Percentiles rank a stretch among this genome's conserved stretches.
These are phyloP conservation scores for Eublepharis macularius DNA, from an alignment of 2,113 vertebrate genomes.

Conservation along the genomic window DNA sequence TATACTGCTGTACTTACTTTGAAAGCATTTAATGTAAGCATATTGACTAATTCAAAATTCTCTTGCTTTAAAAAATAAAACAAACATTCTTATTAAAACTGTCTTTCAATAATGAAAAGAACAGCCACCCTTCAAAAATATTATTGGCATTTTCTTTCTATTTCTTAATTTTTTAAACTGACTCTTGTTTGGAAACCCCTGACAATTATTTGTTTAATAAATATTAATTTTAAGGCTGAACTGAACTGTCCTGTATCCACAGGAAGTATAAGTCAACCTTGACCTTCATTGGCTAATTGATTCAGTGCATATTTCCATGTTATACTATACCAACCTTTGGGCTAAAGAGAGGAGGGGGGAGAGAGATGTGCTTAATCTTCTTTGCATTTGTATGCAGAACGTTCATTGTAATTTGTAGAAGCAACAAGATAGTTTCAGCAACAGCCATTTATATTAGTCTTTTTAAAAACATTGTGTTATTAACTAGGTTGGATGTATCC, in stretches of 20 bases:
- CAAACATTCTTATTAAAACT: neutral
- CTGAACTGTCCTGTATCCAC: neutral
- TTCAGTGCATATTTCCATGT: slow-evolving; percentile 18
- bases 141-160: neutral
- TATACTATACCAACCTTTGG: slow-evolving; percentile 23
- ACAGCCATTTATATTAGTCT: slow-evolving; percentile 49
- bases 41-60: neutral
- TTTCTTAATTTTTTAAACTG: neutral
- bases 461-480: slow-evolving; percentile 60
- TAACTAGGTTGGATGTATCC: slow-evolving; percentile 60
- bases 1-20: neutral
- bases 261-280: neutral
- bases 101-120: neutral
- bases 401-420: slow-evolving; percentile 46
- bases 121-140: neutral
- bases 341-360: slow-evolving; percentile 41
- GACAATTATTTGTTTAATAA: neutral
- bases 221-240: neutral
- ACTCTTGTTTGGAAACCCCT: neutral
- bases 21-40: neutral
- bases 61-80: neutral
- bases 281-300: slow-evolving; percentile 16
- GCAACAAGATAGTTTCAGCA: slow-evolving; percentile 28
- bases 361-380: slow-evolving; percentile 23
- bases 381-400: slow-evolving; percentile 4